Evolutionary conservation across 2,888 invertebrate genomes (phyloP), one percentile per base, ranked within the genome.

Genomic region (Sinohyriopsis cumingii): DNA sequence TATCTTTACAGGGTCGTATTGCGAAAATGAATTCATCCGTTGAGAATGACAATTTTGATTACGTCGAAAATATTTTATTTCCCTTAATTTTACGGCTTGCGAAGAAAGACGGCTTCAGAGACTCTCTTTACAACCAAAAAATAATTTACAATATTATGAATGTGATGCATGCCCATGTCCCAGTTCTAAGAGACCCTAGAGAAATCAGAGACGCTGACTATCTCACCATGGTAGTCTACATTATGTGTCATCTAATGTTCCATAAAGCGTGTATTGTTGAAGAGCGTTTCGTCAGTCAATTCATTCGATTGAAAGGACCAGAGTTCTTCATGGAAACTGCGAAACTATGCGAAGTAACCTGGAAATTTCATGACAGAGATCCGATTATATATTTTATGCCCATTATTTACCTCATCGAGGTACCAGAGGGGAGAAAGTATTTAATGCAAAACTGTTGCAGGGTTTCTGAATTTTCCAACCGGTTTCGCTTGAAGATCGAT

Each of bases 391-490:
- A 76, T 45, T 81, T 86, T 33, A 72, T 86, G 55, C 84, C 84
- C 5, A 71, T 86, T 68, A 70, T 86, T 53, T 78, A 80, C 53
- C 67, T 85, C 20, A 75, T 76, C 22, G 82, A 81, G 55, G 69
- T 78, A 20, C 67, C 76, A 5, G 75, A 75, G 25, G 86, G 86
- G 1, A 67, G 77, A 25, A 72, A 71, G 1, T 87, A 86, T 86
- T 67, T 86, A n/a, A 72, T 76, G 55, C 79, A 81, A 64, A 82
- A 85, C 72, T 72, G 75, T 24, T 53, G 71, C 1, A 72, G 73
- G 12, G 65, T 82, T 3, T 75, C 75, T 2, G 77, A 77, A 56
- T 77, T 68, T 55, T 65, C 75, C n/a, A 73, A 68, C 20, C 45
- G 45, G 45, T 45, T 45, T 45, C 45, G 45, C 45, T 45, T 45